phyloP scores from a whole-genome alignment of 2,888 invertebrate genomes.

The Andrena haemorrhoa region DNA sequence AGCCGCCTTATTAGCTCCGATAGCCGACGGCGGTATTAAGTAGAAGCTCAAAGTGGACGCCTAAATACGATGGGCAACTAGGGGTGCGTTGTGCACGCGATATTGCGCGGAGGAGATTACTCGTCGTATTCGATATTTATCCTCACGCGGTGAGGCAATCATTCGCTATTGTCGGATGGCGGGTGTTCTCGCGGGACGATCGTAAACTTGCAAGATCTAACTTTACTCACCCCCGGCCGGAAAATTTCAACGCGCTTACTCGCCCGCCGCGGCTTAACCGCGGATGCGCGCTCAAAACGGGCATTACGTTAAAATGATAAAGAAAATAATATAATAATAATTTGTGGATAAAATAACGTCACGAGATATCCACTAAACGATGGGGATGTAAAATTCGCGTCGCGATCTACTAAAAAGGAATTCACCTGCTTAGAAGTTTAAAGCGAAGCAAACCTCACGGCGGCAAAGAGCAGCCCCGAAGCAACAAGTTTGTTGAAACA shows the following conservation, averaged over 20 bases:
- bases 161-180: constrained; percentile 3
- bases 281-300: background rate
- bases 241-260: background rate
- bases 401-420: no score
- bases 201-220: constrained; percentile 11
- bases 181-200: background rate
- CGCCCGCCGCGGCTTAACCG: background rate
- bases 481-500: no score
- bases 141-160: background rate
- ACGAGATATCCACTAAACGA: no score
- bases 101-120: background rate
- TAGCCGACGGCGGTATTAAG: no score
- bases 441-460: no score
- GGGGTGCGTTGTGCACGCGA: background rate
- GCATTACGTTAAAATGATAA: background rate
- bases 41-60: no score
- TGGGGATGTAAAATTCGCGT: no score
- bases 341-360: no score
- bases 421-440: no score
- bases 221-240: background rate
- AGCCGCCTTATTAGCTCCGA: no score
- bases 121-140: constrained; percentile 17
- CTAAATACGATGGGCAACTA: background rate
- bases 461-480: no score
- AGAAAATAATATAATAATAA: background rate